Base-by-base conservation (phyloP, 2,888 invertebrate species). In the Lucinisca nassula region DNA sequence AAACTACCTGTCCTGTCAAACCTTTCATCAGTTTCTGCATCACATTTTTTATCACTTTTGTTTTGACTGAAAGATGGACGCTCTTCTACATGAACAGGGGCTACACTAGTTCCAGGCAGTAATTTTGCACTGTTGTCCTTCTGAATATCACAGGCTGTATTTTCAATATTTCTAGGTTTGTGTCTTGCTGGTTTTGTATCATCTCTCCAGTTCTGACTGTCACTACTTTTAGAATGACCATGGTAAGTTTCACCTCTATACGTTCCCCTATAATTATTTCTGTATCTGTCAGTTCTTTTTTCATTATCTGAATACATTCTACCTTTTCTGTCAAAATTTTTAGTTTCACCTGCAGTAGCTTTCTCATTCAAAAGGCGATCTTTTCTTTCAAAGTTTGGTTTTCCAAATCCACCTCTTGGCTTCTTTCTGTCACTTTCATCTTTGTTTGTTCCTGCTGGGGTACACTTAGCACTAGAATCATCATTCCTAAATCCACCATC, bases 231-330 rank as follows among this genome's bases (percentile, higher is more conserved):
- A 17, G 45, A 45, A 17, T 45, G 45, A 45, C 17, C 45, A 45
- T 45, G 8, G 8, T 17, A 12, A 45, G 8, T 45, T 12, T 45
- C 45, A 45, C 45, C 45, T 45, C 45, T 45, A 17, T 45, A 45
- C 17, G 8, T 45, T 8, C 17, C 17, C 17, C 45, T 45, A 45
- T 45, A 17, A 45, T 45, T 45, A 17, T 49, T 82, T 38, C 58
- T 49, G 75, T 58, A 27, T 37, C 61, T 40, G 49, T 40, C 27
- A 55, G 76, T 79, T 61, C 49, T 79, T 21, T 76, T 14, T 38
- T 49, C 40, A 35, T 55, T 24, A n/a, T n/a, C n/a, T n/a, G n/a
- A n/a, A n/a, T n/a, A n/a, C n/a, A n/a, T n/a, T n/a, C 30, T 21
- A 70, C 14, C 21, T 10, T 70, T 17, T 21, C 21, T 6, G 10